Evolutionary conservation across 2,113 vertebrate species (phyloP).

Genomic region (Hippocampus barbouri): DNA sequence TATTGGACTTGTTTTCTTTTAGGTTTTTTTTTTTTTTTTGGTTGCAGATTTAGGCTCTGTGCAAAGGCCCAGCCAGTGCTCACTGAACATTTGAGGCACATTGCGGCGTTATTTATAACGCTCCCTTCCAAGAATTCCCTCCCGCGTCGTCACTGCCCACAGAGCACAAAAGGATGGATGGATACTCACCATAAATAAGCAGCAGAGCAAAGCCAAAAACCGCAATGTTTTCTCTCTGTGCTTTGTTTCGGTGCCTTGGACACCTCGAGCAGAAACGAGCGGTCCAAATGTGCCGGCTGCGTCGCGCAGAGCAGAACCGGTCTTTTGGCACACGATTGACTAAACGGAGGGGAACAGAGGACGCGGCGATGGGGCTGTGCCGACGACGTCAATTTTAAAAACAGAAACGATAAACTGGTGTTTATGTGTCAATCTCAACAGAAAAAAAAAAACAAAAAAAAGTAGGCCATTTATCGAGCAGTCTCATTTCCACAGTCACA

Average conservation of each 20-base stretch:
- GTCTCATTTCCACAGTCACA: not conserved
- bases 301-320: conserved; percentile 16
- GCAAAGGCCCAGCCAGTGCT: conserved; percentile 32
- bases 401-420: not conserved
- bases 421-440: not conserved
- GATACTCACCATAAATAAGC: conserved; percentile 72
- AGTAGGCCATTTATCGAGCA: too few species aligned
- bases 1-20: conserved; percentile 14
- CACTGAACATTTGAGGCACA: conserved; percentile 16
- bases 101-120: conserved; percentile 41
- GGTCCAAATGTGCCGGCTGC: conserved; percentile 49
- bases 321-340: conserved; percentile 19
- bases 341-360: conserved; percentile 15
- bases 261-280: conserved; percentile 22
- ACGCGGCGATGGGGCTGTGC: not conserved
- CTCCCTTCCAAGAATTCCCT: conserved; percentile 62
- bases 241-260: conserved; percentile 51
- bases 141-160: conserved; percentile 53
- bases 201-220: conserved; percentile 57
- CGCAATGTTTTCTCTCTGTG: conserved; percentile 53
- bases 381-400: not conserved
- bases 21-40: conserved; percentile 6
- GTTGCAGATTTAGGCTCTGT: conserved; percentile 17
- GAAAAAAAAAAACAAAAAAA: too few species aligned
- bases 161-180: conserved; percentile 65